Base-by-base conservation (phyloP, 2,113 vertebrate genomes). In the Alouatta palliata region DNA sequence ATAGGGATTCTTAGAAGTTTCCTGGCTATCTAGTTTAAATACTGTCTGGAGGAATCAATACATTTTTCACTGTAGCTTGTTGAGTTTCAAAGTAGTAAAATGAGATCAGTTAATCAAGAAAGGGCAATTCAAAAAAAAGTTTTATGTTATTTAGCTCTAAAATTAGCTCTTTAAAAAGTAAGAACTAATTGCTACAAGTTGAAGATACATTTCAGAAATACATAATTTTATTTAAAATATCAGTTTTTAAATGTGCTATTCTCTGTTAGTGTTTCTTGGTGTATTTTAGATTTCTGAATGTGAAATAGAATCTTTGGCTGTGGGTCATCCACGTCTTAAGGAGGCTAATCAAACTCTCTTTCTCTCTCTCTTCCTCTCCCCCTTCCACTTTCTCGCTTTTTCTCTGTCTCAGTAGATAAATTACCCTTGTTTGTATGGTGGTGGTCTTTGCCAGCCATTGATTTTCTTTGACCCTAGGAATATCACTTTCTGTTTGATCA, bases 201-300 rank as follows among this genome's bases (percentile, higher is more conserved):
- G 40, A 94, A 75, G 56, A 54, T 13, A 81, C 11, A 73, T 93
- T 97, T 94, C 58, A 82, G 49, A 2, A 96, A 75, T 58, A 82
- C 0, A 45, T 11, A 76, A 75, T 54, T 94, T 85, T 94, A 6
- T 49, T 40, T 70, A 56, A 94, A 91, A 95, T 76, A 12, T 52
- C 27, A 35, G 45, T 94, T 86, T 80, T 25, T 68, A 43, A 91
- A 80, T 86, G 58, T 70, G 19, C 7, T 68, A 10, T 40, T 56
- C 9, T 80, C 21, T 49, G 6, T 43, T 64, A 56, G 5, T 13
- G 91, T 91, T 93, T 76, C n/a, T 75, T 88, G 16, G 61, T 85
- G 2, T 12, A 13, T 47, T 56, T 87, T 56, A 40, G 17, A 37
- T 21, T 27, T 32, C 37, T 88, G 61, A 40, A 9, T 37, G 40